phyloP scores from a whole-genome alignment of 2,797 vertebrate species.

The Podarcis lilfordi region DNA sequence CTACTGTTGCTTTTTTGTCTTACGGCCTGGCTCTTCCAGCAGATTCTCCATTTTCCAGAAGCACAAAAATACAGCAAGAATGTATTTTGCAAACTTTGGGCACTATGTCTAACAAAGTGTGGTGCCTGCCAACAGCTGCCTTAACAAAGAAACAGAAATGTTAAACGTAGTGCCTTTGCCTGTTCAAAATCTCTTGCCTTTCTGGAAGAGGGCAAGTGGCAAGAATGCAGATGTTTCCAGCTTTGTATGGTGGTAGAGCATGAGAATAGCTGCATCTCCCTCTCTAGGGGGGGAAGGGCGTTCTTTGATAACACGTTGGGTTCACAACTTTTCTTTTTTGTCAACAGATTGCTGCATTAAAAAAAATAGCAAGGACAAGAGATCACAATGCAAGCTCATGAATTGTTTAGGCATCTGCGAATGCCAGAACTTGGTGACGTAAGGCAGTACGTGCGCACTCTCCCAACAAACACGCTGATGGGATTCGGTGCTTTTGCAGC shows the following conservation, averaged over 20 bases:
- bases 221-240: constrained; percentile 20
- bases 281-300: neutral
- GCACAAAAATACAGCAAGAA: neutral
- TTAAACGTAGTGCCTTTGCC: neutral
- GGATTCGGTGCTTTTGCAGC: constrained; percentile 88
- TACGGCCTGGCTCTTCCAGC: neutral
- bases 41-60: neutral
- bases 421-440: constrained; percentile 87
- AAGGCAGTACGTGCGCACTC: constrained; percentile 82
- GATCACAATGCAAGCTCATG: constrained; percentile 86
- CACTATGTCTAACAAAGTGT: neutral
- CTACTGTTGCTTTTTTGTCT: constrained; percentile 2
- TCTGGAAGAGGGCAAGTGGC: neutral
- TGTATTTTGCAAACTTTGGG: neutral
- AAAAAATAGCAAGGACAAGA: constrained; percentile 11
- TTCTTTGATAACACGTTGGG: neutral
- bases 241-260: neutral
- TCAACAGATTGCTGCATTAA: constrained; percentile 61
- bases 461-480: constrained; percentile 86
- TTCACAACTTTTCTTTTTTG: constrained; percentile 29
- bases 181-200: neutral
- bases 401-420: constrained; percentile 85
- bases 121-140: neutral
- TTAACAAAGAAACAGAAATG: neutral
- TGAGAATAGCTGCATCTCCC: neutral